Evolutionary conservation across 2,113 vertebrate species (phyloP).

Genomic region (Condylura cristata): DNA sequence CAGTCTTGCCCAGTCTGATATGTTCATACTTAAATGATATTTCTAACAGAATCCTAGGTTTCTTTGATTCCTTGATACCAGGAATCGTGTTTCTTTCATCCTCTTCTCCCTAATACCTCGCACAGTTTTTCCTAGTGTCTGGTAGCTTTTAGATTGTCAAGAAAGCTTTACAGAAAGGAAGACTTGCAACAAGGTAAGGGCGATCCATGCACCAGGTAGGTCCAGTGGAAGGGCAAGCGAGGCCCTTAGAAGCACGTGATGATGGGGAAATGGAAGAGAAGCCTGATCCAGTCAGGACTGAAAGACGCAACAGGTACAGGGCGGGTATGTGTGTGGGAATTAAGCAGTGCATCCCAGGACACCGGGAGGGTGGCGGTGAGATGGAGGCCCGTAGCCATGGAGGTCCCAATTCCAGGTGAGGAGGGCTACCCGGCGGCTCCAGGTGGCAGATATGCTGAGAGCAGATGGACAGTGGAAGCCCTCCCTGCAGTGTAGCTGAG

Average conservation of each 20-base stretch:
- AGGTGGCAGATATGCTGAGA: not conserved
- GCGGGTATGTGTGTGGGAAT: not conserved
- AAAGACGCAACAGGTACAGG: too few species aligned
- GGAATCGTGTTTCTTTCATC: not conserved
- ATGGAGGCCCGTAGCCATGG: not conserved
- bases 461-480: not conserved
- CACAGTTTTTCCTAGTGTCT: not conserved
- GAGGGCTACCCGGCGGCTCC: not conserved
- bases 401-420: not conserved
- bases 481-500: not conserved
- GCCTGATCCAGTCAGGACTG: not conserved
- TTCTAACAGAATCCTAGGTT: not conserved
- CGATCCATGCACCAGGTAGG: too few species aligned
- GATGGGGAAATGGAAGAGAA: not conserved
- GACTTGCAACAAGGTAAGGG: not conserved
- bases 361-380: not conserved
- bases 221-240: not conserved
- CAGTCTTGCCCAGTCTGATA: not conserved
- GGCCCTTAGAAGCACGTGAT: not conserved
- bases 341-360: not conserved
- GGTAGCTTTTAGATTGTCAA: not conserved
- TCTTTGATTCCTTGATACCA: not conserved
- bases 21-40: not conserved
- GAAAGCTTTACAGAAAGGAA: not conserved
- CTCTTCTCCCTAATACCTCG: not conserved